A percentile compares a stretch with the other conserved stretches of the same genome.
phyloP scores from a whole-genome alignment of 2,797 vertebrate genomes.

The Sebastes steindachneri region DNA sequence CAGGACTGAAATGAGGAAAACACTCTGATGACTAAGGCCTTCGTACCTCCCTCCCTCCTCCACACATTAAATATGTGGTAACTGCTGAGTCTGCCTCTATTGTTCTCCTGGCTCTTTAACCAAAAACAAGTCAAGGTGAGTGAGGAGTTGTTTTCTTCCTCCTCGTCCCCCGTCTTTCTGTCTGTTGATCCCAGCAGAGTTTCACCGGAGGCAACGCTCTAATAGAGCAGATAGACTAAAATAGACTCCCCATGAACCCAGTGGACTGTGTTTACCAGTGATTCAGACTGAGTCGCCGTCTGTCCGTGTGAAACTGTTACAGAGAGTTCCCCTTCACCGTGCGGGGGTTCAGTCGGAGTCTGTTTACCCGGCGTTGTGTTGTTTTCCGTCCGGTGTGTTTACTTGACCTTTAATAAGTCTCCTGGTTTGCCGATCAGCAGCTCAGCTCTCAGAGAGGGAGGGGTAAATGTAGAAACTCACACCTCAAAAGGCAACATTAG shows the following conservation, averaged over 20 bases:
- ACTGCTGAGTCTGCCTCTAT: conserved; percentile 5
- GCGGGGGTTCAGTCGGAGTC: conserved; percentile 12
- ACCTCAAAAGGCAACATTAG: not conserved
- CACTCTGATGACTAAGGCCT: conserved; percentile 21
- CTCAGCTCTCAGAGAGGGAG: not conserved
- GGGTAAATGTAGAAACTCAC: not conserved
- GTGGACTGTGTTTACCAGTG: conserved; percentile 55
- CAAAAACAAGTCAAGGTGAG: conserved; percentile 36
- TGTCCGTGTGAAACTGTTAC: not conserved
- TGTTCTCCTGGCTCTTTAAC: conserved; percentile 2
- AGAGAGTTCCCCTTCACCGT: not conserved
- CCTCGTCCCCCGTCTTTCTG: not conserved
- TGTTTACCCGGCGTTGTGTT: conserved; percentile 59
- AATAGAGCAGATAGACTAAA: conserved; percentile 44
- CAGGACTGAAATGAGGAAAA: not conserved
- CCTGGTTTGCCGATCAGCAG: conserved; percentile 26
- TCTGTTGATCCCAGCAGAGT: conserved; percentile 13
- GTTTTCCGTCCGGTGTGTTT: conserved; percentile 38
- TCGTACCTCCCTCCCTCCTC: not conserved
- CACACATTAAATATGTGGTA: conserved; percentile 6
- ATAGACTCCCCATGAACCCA: conserved; percentile 54
- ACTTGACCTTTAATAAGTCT: conserved; percentile 59
- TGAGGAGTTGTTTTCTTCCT: conserved; percentile 14
- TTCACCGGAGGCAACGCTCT: conserved; percentile 17
- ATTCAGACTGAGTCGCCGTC: not conserved